Percentiles rank a stretch among this genome's conserved stretches.
phyloP scores from a whole-genome alignment of 2,113 vertebrate species.

The Lynx canadensis region DNA sequence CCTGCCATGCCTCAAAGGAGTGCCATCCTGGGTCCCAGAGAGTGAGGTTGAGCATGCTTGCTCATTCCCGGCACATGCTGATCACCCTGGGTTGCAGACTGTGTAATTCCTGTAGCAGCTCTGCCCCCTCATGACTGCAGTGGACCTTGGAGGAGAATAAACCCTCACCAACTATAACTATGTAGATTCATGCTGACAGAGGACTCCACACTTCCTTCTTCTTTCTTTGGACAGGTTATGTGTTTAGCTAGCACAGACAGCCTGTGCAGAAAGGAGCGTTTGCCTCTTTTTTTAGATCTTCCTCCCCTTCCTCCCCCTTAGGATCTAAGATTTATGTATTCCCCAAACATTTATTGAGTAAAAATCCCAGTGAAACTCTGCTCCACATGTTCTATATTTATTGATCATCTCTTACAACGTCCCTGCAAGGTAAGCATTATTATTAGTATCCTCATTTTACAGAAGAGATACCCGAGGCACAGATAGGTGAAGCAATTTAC shows the following conservation, averaged over 20 bases:
- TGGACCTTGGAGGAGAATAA: constrained; percentile 11
- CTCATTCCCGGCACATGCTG: rapidly evolving
- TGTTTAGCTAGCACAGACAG: neutral
- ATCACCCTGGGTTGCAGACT: neutral
- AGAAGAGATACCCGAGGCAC: neutral
- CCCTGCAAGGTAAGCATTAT: neutral
- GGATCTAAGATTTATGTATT: neutral
- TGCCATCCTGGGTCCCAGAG: rapidly evolving
- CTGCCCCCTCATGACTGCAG: constrained; percentile 45
- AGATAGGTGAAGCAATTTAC: neutral
- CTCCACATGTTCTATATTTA: neutral
- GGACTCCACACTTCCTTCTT: constrained; percentile 46
- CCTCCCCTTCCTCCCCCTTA: neutral
- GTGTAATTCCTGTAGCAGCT: neutral
- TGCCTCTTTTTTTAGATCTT: neutral
- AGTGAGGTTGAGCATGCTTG: rapidly evolving
- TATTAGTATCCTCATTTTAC: neutral
- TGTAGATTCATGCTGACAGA: constrained; percentile 66
- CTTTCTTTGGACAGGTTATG: constrained; percentile 23
- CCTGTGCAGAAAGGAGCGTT: neutral
- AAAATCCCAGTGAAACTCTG: neutral
- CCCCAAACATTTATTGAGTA: neutral
- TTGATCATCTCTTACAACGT: neutral
- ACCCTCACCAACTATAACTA: constrained; percentile 65
- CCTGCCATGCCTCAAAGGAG: rapidly evolving